Percentiles rank a stretch among this genome's conserved stretches.
phyloP scores from a whole-genome alignment of 1,140 invertebrate genomes.

The Harpegnathos saltator region DNA sequence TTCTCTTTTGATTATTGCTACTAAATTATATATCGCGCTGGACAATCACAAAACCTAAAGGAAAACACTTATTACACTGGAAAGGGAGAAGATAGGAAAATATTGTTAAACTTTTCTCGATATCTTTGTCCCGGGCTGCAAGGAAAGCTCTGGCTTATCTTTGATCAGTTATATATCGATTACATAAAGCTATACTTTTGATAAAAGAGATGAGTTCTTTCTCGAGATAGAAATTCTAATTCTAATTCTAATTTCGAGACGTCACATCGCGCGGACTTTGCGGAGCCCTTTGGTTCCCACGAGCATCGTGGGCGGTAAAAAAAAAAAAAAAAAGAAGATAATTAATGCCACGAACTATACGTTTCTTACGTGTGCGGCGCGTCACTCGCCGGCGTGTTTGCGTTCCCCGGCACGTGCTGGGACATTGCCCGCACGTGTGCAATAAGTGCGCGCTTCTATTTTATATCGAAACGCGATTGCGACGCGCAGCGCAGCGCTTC shows the following conservation, averaged over 20 bases:
- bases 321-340: constrained; percentile 14
- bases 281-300: constrained; percentile 21
- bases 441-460: constrained; percentile 21
- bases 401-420: constrained; percentile 37
- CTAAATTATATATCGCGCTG: too few species aligned
- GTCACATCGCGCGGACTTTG: neutral
- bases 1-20: neutral
- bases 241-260: neutral
- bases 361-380: constrained; percentile 32
- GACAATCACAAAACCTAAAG: neutral
- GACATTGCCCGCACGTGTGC: constrained; percentile 34
- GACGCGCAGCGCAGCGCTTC: neutral
- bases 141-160: neutral
- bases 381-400: constrained; percentile 21
- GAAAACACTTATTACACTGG: neutral
- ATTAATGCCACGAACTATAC: constrained; percentile 46
- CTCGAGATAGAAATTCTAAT: neutral
- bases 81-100: neutral
- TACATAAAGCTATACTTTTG: neutral
- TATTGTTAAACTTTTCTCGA: neutral
- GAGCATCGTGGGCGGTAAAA: neutral
- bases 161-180: neutral
- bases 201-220: neutral
- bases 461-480: constrained; percentile 41
- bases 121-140: neutral